A percentile compares a stretch with the other conserved stretches of the same genome.
These are phyloP conservation scores for Hoplodrina ambigua DNA, from an alignment of 2,888 invertebrate species.

Conservation along the genomic window DNA sequence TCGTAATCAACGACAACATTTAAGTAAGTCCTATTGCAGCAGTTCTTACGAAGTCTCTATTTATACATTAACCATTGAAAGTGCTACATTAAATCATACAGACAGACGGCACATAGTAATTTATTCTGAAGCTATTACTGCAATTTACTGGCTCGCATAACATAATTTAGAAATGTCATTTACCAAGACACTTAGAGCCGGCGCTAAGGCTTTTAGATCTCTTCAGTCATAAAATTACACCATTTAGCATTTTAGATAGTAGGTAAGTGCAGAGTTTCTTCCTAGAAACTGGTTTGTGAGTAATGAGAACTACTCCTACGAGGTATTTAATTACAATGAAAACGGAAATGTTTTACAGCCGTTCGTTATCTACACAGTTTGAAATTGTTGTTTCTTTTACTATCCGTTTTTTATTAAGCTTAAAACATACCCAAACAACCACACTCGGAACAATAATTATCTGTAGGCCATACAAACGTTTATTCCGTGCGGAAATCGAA, in stretches of 20 bases:
- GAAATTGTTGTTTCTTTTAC: not conserved
- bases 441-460: too few relatives aligned
- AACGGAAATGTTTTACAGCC: not conserved
- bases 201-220: conserved; percentile 27
- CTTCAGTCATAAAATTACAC: conserved; percentile 26
- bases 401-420: too few relatives aligned
- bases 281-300: not conserved
- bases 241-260: not conserved
- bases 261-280: not conserved
- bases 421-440: too few relatives aligned
- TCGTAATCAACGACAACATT: not conserved
- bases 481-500: too few relatives aligned
- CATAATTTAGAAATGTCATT: conserved; percentile 53
- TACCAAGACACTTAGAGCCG: conserved; percentile 15
- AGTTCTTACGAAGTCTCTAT: conserved; percentile 2
- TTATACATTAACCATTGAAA: conserved; percentile 18
- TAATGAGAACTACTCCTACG: not conserved
- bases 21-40: conserved; percentile 2
- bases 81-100: conserved; percentile 41
- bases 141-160: conserved; percentile 43
- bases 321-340: not conserved
- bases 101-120: conserved; percentile 21
- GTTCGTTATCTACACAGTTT: not conserved
- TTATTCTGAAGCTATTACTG: conserved; percentile 40
- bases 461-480: too few relatives aligned